Percentiles rank a stretch among this genome's conserved stretches.
These are phyloP conservation scores for Pantala flavescens DNA, from an alignment of 1,140 invertebrate species.

Conservation along the genomic window DNA sequence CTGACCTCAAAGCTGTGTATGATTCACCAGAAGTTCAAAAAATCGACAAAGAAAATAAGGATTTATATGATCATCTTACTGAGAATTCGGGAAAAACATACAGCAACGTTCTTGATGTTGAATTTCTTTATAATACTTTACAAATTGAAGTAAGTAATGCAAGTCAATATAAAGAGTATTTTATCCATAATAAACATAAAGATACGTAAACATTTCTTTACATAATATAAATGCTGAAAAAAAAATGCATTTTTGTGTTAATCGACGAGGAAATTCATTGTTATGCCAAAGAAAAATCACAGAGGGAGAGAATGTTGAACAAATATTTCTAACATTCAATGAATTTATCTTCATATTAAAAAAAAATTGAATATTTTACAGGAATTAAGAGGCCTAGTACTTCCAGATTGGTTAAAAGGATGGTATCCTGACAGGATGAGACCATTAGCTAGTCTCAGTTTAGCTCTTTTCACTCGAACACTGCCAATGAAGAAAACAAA, in stretches of 20 bases:
- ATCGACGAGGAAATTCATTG: too few species aligned
- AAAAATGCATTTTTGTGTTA: too few species aligned
- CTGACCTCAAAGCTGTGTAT: constrained; percentile 42
- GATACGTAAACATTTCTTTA: too few species aligned
- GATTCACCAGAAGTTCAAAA: constrained; percentile 41
- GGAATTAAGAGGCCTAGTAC: constrained; percentile 41
- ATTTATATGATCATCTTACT: constrained; percentile 52
- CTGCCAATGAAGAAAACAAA: constrained; percentile 58
- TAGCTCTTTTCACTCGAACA: constrained; percentile 58
- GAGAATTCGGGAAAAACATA: constrained; percentile 55
- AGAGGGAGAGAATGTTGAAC: too few species aligned
- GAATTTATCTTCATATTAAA: too few species aligned
- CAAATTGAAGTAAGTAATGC: constrained; percentile 47
- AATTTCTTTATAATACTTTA: constrained; percentile 61
- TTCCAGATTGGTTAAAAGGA: constrained; percentile 60
- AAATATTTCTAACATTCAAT: too few species aligned
- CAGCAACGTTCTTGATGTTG: constrained; percentile 51
- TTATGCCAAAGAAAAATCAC: too few species aligned
- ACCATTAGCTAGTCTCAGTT: constrained; percentile 51
- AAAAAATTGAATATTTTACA: constrained; percentile 1
- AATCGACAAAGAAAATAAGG: constrained; percentile 43
- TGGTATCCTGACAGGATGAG: constrained; percentile 58
- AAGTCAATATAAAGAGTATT: background rate
- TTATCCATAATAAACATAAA: background rate
- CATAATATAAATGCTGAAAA: too few species aligned